Evolutionary conservation across 1,140 invertebrate genomes (phyloP), one percentile per base, ranked within the genome.

Genomic region (Drosophila arawakana): DNA sequence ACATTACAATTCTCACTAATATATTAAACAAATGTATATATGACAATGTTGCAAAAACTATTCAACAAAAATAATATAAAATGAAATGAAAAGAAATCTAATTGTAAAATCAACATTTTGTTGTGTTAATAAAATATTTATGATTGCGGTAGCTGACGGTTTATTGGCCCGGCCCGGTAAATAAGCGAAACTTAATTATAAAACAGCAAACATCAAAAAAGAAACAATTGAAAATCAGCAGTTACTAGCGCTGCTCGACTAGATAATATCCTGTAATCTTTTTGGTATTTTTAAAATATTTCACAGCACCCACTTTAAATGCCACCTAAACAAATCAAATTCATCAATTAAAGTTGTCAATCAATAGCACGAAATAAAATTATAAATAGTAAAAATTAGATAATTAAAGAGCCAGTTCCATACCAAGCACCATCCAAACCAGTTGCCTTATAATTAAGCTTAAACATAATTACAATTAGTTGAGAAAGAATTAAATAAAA

Each of bases 101-200:
- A 88, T 82, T 82, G 72, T 70, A 79, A 80, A 80, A 82, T 86
- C 76, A 88, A 88, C 68, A 86, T 73, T 80, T 88, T 88, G 80
- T 83, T 77, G 67, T 80, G 83, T 83, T 88, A 88, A 88, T 88
- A 80, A 88, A 88, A 88, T 88, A 88, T 88, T 88, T 88, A 88
- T 68, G 57, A 80, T 69, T 88, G 83, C 63, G 84, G 80, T 49
- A 46, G 58, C 66, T 68, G 63, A 78, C 72, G 65, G 61, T 82
- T 86, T 85, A 85, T 86, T 79, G 72, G 58, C 71, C 67, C 70
- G 61, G 58, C 72, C 63, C 30, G 76, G 62, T 63, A 82, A 82
- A 86, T 86, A 73, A 78, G 71, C 68, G 71, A 85, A 89, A 89
- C 84, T 88, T 88, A 89, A 88, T 88, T 83, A 89, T 63, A 63